Evolutionary conservation across 2,113 vertebrate genomes (phyloP).

Genomic region (Pseudorasbora parva): DNA sequence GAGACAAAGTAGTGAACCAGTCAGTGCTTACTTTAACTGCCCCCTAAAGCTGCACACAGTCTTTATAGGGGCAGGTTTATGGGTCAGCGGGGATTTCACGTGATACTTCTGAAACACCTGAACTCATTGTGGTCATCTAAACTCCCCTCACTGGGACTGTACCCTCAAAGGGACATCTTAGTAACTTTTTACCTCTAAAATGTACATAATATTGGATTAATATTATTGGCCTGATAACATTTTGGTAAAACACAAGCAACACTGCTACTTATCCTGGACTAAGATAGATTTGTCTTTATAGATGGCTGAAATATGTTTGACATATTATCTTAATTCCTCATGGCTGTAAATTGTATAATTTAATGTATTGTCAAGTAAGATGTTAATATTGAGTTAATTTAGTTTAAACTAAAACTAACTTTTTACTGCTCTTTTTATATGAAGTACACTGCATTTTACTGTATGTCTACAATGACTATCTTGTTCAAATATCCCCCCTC

Average conservation of each 20-base stretch:
- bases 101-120: not conserved
- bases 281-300: not conserved
- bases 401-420: not conserved
- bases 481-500: not conserved
- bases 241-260: no score
- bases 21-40: conserved; percentile 48
- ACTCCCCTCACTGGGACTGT: not conserved
- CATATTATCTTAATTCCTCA: not conserved
- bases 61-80: conserved; percentile 39
- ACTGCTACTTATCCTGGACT: no score
- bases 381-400: not conserved
- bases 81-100: conserved; percentile 27
- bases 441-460: no score
- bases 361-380: not conserved
- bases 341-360: not conserved
- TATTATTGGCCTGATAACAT: no score
- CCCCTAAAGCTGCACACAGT: not conserved
- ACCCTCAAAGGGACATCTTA: not conserved
- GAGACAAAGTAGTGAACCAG: conserved; percentile 55
- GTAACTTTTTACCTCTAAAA: not conserved
- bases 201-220: no score
- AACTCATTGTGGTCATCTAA: not conserved
- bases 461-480: not conserved
- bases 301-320: not conserved
- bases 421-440: not conserved